Evolutionary conservation across 2,797 vertebrate species (phyloP), one percentile per base, ranked within the genome.

Genomic region (Enteromius radiatus): DNA sequence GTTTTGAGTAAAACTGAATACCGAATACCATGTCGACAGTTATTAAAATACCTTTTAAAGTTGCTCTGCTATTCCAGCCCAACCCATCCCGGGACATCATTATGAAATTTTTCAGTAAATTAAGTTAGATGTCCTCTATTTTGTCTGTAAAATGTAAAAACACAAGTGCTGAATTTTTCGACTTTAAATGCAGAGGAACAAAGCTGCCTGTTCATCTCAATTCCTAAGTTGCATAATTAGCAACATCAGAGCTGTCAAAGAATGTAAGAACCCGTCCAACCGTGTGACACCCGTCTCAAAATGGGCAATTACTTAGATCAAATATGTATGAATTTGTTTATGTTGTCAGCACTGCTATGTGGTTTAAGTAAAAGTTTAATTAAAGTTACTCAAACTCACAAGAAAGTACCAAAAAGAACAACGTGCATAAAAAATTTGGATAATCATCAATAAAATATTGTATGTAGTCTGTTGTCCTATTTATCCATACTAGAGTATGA

Each of bases 301-400:
- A 56, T 26, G 7, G 26, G n/a, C 65, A 36, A 33, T 49, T 63
- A 47, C 41, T 63, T 75, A 15, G 52, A 59, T 80, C 77, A 73
- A 84, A 70, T 63, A 52, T 69, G 54, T 77, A 71, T 84, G 41
- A 70, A 61, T 80, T 68, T 78, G 31, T 68, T 70, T 59, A 38
- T 64, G 26, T 45, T 64, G 14, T 75, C 12, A 38, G 36, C 19
- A 31, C 5, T 2, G 5, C 41, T 41, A n/a, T 79, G 31, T 26
- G 23, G 19, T 23, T 54, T 54, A 54, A 78, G 9, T 68, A n/a
- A 38, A 78, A 67, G 43, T 67, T 61, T 7, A 63, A 61, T 76
- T 5, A 6, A 54, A 38, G 11, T 54, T 43, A 5, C 21, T 41
- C 15, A 61, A 31, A 71, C 43, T 33, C 45, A 31, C 5, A 26